phyloP scores from a whole-genome alignment of 2,113 vertebrate genomes.

The Galbula dea region DNA sequence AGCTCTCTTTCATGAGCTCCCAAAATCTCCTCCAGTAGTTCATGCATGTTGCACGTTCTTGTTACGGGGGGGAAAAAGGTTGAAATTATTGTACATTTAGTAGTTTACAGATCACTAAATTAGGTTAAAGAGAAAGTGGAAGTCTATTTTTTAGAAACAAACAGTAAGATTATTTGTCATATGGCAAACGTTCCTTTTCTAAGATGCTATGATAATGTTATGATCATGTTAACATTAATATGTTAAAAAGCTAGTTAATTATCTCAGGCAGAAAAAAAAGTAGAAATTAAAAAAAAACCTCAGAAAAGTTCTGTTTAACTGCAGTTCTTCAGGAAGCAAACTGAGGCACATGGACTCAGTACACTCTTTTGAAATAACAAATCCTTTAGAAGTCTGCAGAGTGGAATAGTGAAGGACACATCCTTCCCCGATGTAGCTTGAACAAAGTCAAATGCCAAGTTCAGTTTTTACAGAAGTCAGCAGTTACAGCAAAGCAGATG shows the following conservation, averaged over 20 bases:
- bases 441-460: background rate
- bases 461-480: background rate
- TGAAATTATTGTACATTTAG: slow-evolving; percentile 13
- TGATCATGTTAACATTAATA: background rate
- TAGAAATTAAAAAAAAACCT: background rate
- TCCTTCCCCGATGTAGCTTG: background rate
- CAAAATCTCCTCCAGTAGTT: background rate
- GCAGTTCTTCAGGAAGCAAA: background rate
- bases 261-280: background rate
- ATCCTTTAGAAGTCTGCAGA: background rate
- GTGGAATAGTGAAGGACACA: background rate
- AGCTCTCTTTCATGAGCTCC: background rate
- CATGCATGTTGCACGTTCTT: background rate
- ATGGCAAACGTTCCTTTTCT: background rate
- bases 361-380: background rate
- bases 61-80: background rate
- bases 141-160: background rate
- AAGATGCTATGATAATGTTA: no score
- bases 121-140: slow-evolving; percentile 2
- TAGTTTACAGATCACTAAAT: background rate
- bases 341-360: background rate
- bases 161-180: background rate
- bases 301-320: background rate
- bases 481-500: background rate
- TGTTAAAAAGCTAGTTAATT: background rate